Evolutionary conservation across 2,113 vertebrate species (phyloP).

Genomic region (Clarias gariepinus): DNA sequence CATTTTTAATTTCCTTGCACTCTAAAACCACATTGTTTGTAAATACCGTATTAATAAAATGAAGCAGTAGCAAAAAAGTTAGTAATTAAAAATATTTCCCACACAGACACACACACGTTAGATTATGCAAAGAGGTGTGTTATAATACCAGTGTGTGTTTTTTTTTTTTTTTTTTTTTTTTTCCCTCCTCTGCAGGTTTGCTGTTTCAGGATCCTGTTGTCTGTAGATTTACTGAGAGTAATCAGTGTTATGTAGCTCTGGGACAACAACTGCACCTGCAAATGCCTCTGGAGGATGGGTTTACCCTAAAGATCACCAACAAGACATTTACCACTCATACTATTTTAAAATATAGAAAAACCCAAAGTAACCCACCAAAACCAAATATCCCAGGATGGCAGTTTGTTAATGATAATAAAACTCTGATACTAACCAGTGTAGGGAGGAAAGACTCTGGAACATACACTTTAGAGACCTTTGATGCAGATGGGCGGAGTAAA

Average conservation of each 20-base stretch:
- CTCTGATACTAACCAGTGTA: background rate
- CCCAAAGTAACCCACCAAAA: background rate
- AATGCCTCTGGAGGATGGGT: accelerated
- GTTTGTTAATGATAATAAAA: background rate
- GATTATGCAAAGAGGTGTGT: too few relatives aligned
- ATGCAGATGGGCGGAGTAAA: too few relatives aligned
- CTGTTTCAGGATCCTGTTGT: background rate
- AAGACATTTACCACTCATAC: accelerated
- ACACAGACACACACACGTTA: too few relatives aligned
- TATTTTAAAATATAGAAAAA: background rate
- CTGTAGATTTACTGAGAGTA: constrained; percentile 6
- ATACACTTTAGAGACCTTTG: too few relatives aligned
- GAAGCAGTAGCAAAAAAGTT: too few relatives aligned
- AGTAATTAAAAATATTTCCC: too few relatives aligned
- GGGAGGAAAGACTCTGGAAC: too few relatives aligned
- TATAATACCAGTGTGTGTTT: too few relatives aligned
- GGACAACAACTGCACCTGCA: constrained; percentile 19
- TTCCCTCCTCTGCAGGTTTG: background rate
- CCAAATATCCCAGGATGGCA: background rate
- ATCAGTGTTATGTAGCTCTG: constrained; percentile 20
- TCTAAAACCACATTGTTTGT: too few relatives aligned
- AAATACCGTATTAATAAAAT: too few relatives aligned
- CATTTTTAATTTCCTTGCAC: too few relatives aligned
- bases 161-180: too few relatives aligned
- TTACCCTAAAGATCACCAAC: background rate